Evolutionary conservation across 2,113 vertebrate species (phyloP), one percentile per base, ranked within the genome.

Genomic region (Boleophthalmus pectinirostris): DNA sequence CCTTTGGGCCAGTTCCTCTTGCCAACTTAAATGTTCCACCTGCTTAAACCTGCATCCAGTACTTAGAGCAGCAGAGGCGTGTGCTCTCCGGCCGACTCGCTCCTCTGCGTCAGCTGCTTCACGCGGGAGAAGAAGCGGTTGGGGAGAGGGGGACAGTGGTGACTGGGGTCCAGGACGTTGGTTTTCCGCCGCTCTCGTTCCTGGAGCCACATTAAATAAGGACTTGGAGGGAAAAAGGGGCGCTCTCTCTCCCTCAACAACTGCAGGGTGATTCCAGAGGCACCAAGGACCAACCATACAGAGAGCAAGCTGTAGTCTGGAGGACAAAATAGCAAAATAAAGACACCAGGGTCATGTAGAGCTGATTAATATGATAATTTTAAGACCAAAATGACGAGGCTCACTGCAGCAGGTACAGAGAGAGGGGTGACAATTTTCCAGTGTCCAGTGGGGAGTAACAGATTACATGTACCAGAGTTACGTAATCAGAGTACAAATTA

Each of bases 111-210:
- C 24, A 95, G 49, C 69, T 93, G 94, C 51, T 82, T 92, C 20
- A 89, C 61, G 3, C 85, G 83, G 78, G 85, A 92, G 9, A 92
- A 82, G 0, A 98, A 75, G 61, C 96, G 95, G 69, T 94, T 92
- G 68, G 91, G 91, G 45, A 97, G 66, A 0, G 96, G 92, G 6
- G 96, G 96, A 33, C 93, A 85, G 46, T 99, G 98, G 85, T 99
- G 91, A 85, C 96, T 98, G 2, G 98, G 98, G 81, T 99, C 97
- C 76, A 99, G 90, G 25, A 99, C 89, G 75, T 99, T 99, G 4
- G 97, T 99, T 46, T 94, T 93, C n/a, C 98, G 95, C 1, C 97
- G 94, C 33, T 96, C 95, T 12, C 93, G 92, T 18, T 97, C 95
- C 47, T 95, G 93, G 70, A 92, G 94, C 98, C 98, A 99, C 86